Base-by-base conservation (phyloP, 2,888 invertebrate species). In the Agelastica alni region DNA sequence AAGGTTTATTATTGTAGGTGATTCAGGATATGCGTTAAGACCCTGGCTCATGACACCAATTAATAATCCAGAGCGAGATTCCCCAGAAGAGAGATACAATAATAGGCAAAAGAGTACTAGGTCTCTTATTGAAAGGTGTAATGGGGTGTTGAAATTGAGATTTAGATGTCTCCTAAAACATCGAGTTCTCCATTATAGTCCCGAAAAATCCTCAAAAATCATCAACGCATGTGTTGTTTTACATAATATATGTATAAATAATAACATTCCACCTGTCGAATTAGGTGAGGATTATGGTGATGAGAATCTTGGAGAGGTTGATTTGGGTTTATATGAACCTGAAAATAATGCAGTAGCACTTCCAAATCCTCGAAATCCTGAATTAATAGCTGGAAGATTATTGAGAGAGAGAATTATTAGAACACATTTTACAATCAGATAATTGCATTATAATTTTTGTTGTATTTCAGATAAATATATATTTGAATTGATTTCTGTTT, bases 151-250 rank as follows among this genome's bases (percentile, higher is more conserved):
- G 10, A 30, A 30, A 30, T 3, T 30, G 3, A 30, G 30, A 30
- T 30, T 30, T 30, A n/a, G n/a, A 10, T 17, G 37, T n/a, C 17
- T 37, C 16, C 17, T 37, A 16, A 37, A 37, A 16, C 37, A 37
- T 2, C 37, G 18, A n/a, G 37, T 37, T 17, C 37, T 37, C 3
- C 18, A 37, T 9, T 37, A 37, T n/a, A 12, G 14, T 6, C 62
- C 63, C 12, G 47, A 18, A 20, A 44, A 22, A 39, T 55, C 60
- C 10, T 39, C 58, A 20, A 34, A 34, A 34, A 34, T 34, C 28
- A 49, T 62, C 5, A 59, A 62, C 45, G 45, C 66, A 3, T 65
- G 64, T 45, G 31, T 30, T 4, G 44, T 61, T n/a, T 48, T 65
- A 6, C 61, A 65, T 28, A 62, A 64, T 26, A 59, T 64, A 53